Evolutionary conservation across 2,797 vertebrate genomes (phyloP).

Genomic region (Eulemur coronatus): DNA sequence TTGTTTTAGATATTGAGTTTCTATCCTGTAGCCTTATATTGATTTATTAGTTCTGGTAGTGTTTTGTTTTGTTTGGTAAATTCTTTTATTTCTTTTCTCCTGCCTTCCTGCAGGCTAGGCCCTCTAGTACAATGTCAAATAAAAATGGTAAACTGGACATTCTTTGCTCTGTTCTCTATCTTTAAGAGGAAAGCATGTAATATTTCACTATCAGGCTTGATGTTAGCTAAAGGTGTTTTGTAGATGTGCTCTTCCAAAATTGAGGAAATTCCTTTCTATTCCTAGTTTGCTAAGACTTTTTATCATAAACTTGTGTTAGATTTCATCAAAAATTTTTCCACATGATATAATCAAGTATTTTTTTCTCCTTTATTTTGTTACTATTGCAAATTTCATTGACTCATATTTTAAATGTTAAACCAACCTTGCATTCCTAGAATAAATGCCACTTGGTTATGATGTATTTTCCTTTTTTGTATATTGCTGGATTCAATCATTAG

Average conservation of each 20-base stretch:
- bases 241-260: neutral
- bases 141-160: neutral
- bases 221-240: neutral
- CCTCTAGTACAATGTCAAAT: neutral
- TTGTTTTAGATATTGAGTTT: neutral
- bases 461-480: neutral
- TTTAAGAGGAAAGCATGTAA: neutral
- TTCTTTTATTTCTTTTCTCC: neutral
- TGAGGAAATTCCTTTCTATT: neutral
- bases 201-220: neutral
- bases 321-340: neutral
- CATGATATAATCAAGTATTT: neutral
- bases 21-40: neutral
- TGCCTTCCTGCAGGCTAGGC: neutral
- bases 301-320: neutral
- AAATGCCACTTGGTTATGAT: neutral
- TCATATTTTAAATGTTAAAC: conserved; percentile 10
- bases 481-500: neutral
- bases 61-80: neutral
- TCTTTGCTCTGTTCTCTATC: neutral
- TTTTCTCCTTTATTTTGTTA: neutral
- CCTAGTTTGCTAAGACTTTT: conserved; percentile 6
- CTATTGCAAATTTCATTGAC: neutral
- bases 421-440: neutral
- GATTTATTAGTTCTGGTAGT: neutral